Conservation (phyloP, 2,888 invertebrate species). For the Minunthozetes semirufus region DNA sequence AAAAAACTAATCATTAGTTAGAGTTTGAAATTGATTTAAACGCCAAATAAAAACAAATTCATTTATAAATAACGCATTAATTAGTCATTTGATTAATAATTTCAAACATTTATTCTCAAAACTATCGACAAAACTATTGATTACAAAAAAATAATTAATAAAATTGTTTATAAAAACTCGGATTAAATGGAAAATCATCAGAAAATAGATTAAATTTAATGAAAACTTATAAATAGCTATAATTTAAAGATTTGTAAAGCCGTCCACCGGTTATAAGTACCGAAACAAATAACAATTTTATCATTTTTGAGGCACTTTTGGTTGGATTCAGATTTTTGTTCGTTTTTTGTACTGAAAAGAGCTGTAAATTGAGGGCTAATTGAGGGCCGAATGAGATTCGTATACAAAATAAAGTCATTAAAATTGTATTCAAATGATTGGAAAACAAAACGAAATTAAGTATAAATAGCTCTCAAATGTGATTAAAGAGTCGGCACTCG, state of each 20-base stretch:
- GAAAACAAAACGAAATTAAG: constrained; percentile 9
- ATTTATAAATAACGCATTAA: background rate
- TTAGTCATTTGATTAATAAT: background rate
- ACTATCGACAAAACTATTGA: background rate
- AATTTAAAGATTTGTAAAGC: background rate
- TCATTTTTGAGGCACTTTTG: constrained; percentile 6
- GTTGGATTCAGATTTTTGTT: background rate
- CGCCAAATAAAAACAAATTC: background rate
- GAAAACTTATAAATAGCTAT: background rate
- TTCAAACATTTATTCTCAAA: background rate
- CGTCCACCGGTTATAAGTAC: constrained; percentile 19
- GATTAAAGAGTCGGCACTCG: constrained; percentile 37
- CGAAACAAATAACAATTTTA: background rate
- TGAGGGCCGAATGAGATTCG: constrained; percentile 26
- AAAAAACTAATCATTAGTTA: background rate
- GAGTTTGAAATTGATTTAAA: background rate
- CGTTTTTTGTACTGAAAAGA: constrained; percentile 10
- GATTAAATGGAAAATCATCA: background rate
- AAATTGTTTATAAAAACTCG: background rate
- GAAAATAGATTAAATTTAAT: background rate
- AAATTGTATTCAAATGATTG: background rate
- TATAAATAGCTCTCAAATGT: background rate
- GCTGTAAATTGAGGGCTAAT: too few relatives aligned
- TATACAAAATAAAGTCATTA: background rate
- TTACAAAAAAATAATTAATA: background rate